Conservation (phyloP, 2,113 vertebrate species). For the Rhabdomys dilectus region DNA sequence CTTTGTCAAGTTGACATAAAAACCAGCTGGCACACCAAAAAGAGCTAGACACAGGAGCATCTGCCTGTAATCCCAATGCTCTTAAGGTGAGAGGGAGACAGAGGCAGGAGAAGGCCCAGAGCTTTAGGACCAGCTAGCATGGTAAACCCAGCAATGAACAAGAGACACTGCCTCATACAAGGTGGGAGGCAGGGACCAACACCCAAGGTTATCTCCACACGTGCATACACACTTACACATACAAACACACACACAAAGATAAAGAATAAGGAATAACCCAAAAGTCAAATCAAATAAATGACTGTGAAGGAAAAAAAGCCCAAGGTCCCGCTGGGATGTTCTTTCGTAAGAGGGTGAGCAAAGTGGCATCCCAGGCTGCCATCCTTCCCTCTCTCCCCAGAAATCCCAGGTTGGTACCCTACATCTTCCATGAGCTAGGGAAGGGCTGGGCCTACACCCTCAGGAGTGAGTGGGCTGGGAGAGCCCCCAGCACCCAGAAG, state of each 20-base stretch:
- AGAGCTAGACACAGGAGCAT: not conserved
- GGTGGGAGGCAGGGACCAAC: not conserved
- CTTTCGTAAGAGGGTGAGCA: not conserved
- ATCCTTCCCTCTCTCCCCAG: not conserved
- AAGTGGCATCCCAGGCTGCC: not conserved
- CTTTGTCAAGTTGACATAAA: not conserved
- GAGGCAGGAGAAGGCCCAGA: not conserved
- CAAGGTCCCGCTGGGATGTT: not conserved
- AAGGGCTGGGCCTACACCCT: not conserved
- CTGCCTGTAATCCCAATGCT: not conserved
- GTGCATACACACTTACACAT: not conserved
- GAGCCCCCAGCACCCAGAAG: fast-evolving
- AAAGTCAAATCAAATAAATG: not conserved
- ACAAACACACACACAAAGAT: not conserved
- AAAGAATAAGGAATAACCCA: not conserved
- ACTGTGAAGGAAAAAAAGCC: not conserved
- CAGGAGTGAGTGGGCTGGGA: not conserved
- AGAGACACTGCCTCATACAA: not conserved
- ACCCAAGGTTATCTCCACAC: not conserved
- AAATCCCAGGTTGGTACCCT: not conserved
- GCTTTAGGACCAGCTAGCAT: not conserved
- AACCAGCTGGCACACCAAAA: not conserved
- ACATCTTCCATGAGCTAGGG: not conserved
- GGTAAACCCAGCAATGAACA: not conserved
- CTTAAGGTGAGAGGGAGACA: not conserved